A percentile compares a stretch with the other conserved stretches of the same genome.
These are phyloP conservation scores for Geotrypetes seraphini DNA, from an alignment of 2,797 vertebrate genomes.

Conservation along the genomic window DNA sequence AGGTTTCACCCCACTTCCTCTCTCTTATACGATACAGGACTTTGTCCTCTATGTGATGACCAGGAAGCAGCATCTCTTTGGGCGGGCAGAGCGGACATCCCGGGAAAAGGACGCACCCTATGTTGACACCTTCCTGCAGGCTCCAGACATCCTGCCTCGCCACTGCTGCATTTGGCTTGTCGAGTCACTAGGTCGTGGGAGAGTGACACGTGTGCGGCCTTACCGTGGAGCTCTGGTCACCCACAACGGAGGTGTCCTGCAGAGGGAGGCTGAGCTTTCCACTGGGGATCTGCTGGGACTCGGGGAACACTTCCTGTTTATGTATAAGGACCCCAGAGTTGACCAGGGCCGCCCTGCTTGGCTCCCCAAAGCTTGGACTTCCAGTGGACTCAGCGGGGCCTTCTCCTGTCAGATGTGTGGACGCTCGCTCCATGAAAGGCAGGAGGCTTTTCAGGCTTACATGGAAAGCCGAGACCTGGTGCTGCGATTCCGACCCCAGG, in stretches of 20 bases:
- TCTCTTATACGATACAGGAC: conserved; percentile 48
- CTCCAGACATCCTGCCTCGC: conserved; percentile 76
- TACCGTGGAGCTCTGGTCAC: conserved; percentile 76
- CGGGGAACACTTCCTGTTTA: conserved; percentile 78
- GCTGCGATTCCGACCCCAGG: conserved; percentile 68
- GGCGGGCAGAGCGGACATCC: conserved; percentile 70
- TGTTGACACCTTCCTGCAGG: conserved; percentile 81
- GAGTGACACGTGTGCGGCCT: conserved; percentile 66
- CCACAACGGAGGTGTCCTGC: conserved; percentile 73
- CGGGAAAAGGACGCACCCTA: conserved; percentile 68
- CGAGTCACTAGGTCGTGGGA: conserved; percentile 16
- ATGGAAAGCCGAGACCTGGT: conserved; percentile 68
- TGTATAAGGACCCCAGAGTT: conserved; percentile 83
- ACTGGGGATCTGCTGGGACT: conserved; percentile 82
- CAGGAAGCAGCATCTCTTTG: conserved; percentile 78
- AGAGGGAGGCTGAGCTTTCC: conserved; percentile 70
- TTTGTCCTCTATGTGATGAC: conserved; percentile 89
- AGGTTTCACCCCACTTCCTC: not conserved
- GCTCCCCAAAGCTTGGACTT: conserved; percentile 37
- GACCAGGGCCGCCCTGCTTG: conserved; percentile 58
- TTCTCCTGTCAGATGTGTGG: conserved; percentile 60
- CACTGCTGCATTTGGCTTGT: conserved; percentile 59
- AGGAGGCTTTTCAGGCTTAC: conserved; percentile 74
- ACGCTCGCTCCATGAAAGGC: conserved; percentile 70
- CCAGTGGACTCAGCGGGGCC: conserved; percentile 31